Conservation (phyloP, 2,888 invertebrate species). For the Andrena camellia region DNA sequence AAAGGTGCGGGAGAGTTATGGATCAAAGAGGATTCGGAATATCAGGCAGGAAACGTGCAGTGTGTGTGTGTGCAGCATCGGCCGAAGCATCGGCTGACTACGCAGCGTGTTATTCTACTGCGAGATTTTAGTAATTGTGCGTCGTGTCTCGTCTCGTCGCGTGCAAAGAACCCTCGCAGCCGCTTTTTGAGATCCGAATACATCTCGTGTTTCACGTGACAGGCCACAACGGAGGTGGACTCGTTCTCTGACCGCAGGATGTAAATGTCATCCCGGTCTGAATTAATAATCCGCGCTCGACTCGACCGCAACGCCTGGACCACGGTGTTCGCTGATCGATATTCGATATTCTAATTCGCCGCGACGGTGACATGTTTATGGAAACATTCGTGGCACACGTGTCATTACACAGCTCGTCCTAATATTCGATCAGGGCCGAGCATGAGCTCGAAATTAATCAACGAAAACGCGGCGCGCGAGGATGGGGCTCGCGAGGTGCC, state of each 20-base stretch:
- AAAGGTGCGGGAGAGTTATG: too few relatives aligned
- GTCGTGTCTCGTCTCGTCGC: too few relatives aligned
- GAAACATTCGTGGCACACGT: conserved; percentile 54
- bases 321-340: conserved; percentile 57
- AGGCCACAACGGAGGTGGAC: not conserved
- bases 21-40: too few relatives aligned
- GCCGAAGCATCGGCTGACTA: too few relatives aligned
- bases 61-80: too few relatives aligned
- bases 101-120: too few relatives aligned
- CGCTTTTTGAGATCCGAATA: too few relatives aligned
- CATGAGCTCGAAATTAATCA: conserved; percentile 44
- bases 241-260: not conserved
- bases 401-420: conserved; percentile 32
- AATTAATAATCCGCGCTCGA: conserved; percentile 56
- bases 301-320: conserved; percentile 32
- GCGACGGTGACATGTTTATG: conserved; percentile 61
- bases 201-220: not conserved
- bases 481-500: not conserved
- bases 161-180: too few relatives aligned
- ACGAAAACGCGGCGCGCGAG: conserved; percentile 17
- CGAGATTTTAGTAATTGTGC: too few relatives aligned
- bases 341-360: conserved; percentile 65
- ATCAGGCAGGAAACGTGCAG: too few relatives aligned
- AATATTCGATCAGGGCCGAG: conserved; percentile 31
- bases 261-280: conserved; percentile 40